A percentile compares a stretch with the other conserved stretches of the same genome.
phyloP scores from a whole-genome alignment of 2,797 vertebrate genomes.

The Amblyraja radiata region DNA sequence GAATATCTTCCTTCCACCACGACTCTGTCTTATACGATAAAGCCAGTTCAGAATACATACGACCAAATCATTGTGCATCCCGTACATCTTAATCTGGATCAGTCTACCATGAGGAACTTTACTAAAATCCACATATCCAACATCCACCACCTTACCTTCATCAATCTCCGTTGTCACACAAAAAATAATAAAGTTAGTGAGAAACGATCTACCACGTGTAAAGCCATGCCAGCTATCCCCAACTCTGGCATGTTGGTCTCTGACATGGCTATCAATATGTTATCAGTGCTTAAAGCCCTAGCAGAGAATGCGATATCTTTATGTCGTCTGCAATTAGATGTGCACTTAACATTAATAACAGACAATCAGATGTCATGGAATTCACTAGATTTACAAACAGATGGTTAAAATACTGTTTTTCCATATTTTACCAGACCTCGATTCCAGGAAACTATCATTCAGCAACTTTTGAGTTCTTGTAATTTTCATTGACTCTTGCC shows the following conservation, averaged over 20 bases:
- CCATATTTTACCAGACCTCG: neutral
- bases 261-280: neutral
- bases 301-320: neutral
- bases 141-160: too few species aligned
- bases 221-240: too few species aligned
- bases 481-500: neutral
- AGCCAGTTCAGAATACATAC: too few species aligned
- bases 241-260: neutral
- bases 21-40: too few species aligned
- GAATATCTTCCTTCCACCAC: too few species aligned
- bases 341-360: neutral
- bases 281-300: neutral
- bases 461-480: neutral
- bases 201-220: too few species aligned
- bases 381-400: neutral
- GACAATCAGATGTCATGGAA: neutral
- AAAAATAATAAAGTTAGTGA: too few species aligned
- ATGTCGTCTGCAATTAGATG: neutral
- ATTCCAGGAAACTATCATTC: neutral
- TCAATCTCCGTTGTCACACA: too few species aligned
- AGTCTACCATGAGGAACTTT: too few species aligned
- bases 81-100: too few species aligned
- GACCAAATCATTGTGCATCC: too few species aligned
- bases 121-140: too few species aligned
- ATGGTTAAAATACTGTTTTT: neutral